Conservation (phyloP, 2,888 invertebrate genomes). For the Drosophila borealis region DNA sequence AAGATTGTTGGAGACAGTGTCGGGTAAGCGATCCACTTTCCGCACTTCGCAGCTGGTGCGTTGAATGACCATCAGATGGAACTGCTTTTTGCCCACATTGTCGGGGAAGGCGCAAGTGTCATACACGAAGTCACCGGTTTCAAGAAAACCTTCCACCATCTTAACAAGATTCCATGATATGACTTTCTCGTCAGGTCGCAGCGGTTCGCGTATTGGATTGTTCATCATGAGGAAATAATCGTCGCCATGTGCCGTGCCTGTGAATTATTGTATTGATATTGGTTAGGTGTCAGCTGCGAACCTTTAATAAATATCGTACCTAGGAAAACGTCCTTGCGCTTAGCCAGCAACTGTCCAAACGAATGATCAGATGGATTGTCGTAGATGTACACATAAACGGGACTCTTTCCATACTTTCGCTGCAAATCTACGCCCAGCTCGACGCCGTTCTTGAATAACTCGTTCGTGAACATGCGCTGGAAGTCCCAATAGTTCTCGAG, state of each 20-base stretch:
- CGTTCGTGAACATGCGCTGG: conserved; percentile 88
- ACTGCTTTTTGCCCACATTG: conserved; percentile 50
- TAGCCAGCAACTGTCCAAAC: conserved; percentile 63
- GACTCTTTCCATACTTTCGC: conserved; percentile 28
- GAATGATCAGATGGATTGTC: conserved; percentile 38
- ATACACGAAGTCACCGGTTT: conserved; percentile 45
- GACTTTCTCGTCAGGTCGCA: conserved; percentile 50
- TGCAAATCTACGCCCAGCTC: conserved; percentile 86
- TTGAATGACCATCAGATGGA: conserved; percentile 61
- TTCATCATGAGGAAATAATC: conserved; percentile 73
- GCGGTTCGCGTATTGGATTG: conserved; percentile 5
- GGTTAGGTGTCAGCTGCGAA: not conserved
- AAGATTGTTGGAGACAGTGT: conserved; percentile 1
- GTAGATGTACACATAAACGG: conserved; percentile 86
- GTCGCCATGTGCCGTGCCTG: conserved; percentile 77
- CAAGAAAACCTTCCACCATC: conserved; percentile 73
- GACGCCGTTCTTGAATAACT: conserved; percentile 87
- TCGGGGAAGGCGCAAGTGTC: conserved; percentile 68
- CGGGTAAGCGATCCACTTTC: conserved; percentile 11
- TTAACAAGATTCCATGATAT: conserved; percentile 65
- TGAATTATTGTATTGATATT: not conserved
- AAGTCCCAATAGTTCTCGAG: conserved; percentile 84
- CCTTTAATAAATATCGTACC: conserved; percentile 84
- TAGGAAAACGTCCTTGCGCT: conserved; percentile 84
- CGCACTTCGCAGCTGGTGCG: conserved; percentile 51